Evolutionary conservation across 2,113 vertebrate genomes (phyloP).

Genomic region (Ageneiosus marmoratus): DNA sequence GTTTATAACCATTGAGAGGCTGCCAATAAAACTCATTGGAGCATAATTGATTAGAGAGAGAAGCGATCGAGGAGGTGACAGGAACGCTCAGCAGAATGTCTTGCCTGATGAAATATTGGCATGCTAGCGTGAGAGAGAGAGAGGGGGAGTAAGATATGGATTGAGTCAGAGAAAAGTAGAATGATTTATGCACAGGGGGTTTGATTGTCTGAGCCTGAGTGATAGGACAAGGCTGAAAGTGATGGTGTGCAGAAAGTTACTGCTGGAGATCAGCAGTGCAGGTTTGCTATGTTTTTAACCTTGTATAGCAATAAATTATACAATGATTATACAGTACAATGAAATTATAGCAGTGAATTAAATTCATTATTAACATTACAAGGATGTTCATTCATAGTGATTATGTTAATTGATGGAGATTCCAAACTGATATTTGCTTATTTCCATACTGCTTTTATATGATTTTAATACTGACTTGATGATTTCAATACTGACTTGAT

Average conservation of each 20-base stretch:
- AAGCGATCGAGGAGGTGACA: slow-evolving; percentile 27
- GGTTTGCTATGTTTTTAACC: slow-evolving; percentile 55
- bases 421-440: too few species aligned
- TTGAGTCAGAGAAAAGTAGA: background rate
- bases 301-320: slow-evolving; percentile 8
- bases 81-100: slow-evolving; percentile 20
- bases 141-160: background rate
- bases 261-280: background rate
- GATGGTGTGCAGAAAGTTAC: slow-evolving; percentile 7
- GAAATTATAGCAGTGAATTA: too few species aligned
- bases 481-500: too few species aligned
- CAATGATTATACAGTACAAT: too few species aligned
- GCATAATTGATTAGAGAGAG: slow-evolving; percentile 44
- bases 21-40: slow-evolving; percentile 50
- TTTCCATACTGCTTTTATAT: too few species aligned
- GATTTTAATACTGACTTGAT: too few species aligned
- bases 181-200: slow-evolving; percentile 7
- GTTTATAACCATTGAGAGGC: slow-evolving; percentile 44
- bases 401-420: background rate
- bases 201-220: background rate
- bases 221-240: slow-evolving; percentile 12
- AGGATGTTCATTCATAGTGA: background rate
- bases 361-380: background rate
- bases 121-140: background rate
- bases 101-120: slow-evolving; percentile 17